phyloP scores from a whole-genome alignment of 53 echinoderm and acorn worm genomes.

The Apostichopus leukothele region DNA sequence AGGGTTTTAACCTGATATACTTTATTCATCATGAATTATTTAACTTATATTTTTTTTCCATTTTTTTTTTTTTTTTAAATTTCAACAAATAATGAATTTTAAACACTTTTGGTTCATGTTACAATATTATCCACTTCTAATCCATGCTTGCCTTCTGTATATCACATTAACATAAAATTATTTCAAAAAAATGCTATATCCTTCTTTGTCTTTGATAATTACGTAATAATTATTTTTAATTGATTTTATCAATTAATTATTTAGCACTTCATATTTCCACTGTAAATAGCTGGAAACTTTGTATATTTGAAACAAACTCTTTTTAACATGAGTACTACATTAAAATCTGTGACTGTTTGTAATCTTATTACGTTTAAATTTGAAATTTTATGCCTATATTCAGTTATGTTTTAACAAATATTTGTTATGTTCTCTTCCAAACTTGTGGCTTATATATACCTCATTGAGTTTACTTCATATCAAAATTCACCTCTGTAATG shows the following conservation, averaged over 20 bases:
- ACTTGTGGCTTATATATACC: constrained; percentile 37
- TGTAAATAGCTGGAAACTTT: constrained; percentile 9
- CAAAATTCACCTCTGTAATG: background rate
- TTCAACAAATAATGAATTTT: background rate
- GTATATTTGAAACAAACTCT: constrained; percentile 38
- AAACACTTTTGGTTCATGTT: background rate
- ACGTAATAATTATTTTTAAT: background rate
- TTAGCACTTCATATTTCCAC: background rate
- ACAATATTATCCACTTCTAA: background rate
- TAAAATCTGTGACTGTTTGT: background rate
- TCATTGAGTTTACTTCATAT: constrained; percentile 1
- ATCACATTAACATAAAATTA: background rate
- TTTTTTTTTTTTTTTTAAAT: background rate
- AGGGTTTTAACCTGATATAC: too few species aligned
- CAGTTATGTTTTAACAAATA: background rate
- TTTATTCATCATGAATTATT: background rate
- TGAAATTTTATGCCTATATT: background rate
- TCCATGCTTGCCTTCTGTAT: constrained; percentile 11
- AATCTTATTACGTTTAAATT: background rate
- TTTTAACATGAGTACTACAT: constrained; percentile 17
- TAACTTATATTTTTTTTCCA: background rate
- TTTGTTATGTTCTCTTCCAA: background rate
- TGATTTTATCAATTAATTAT: background rate
- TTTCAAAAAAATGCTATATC: background rate
- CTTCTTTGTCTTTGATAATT: background rate